Conservation (phyloP, 1,140 invertebrate genomes). For the Alviniconcha marisindica region DNA sequence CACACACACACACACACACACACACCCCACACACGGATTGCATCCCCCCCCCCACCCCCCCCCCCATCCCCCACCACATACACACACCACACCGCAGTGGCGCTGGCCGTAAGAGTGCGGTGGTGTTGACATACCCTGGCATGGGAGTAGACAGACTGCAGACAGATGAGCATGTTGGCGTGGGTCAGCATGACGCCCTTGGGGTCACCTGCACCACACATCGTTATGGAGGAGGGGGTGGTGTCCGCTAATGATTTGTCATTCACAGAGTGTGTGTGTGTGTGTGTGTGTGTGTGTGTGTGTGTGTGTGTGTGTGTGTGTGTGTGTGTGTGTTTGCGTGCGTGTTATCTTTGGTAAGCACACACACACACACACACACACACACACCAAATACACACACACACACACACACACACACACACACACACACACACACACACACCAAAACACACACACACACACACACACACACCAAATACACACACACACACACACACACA, state of each 20-base stretch:
- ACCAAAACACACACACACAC: no score
- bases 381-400: no score
- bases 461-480: no score
- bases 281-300: neutral
- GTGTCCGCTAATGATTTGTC: no score
- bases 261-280: neutral
- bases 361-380: no score
- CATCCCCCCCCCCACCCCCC: no score
- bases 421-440: neutral
- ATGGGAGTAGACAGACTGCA: slow-evolving; percentile 82
- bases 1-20: neutral
- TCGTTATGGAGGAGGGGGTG: neutral
- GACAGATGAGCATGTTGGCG: slow-evolving; percentile 91
- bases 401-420: neutral
- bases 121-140: slow-evolving; percentile 48
- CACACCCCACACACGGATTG: neutral
- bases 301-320: no score
- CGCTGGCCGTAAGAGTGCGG: neutral
- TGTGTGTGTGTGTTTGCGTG: no score
- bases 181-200: slow-evolving; percentile 99
- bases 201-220: slow-evolving; percentile 79
- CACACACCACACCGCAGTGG: no score
- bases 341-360: no score
- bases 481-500: no score
- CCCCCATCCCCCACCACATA: no score